Conservation (phyloP, 2,888 invertebrate species). For the Zygaena filipendulae region DNA sequence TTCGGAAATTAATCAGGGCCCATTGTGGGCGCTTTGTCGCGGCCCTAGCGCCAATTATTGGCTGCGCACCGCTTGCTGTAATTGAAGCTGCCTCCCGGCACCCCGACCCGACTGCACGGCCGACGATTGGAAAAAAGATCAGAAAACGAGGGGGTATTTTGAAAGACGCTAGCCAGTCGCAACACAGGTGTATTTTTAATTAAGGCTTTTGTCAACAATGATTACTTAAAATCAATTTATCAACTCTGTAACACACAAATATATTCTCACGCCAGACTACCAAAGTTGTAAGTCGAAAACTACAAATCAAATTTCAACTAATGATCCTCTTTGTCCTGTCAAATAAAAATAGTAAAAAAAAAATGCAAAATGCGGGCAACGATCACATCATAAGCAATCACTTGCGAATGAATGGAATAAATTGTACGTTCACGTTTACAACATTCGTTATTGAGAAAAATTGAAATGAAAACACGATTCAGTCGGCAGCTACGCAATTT, state of each 20-base stretch:
- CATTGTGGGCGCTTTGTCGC: slow-evolving; percentile 18
- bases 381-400: slow-evolving; percentile 58
- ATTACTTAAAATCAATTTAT: no score
- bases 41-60: slow-evolving; percentile 15
- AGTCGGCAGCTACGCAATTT: slow-evolving; percentile 44
- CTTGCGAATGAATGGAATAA: slow-evolving; percentile 48
- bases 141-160: no score
- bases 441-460: slow-evolving; percentile 46
- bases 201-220: no score
- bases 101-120: slow-evolving; percentile 21
- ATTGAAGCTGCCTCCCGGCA: slow-evolving; percentile 50
- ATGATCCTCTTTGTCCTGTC: no score
- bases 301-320: no score
- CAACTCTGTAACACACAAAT: no score
- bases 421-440: slow-evolving; percentile 51
- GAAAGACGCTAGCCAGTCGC: no score
- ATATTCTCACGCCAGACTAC: no score
- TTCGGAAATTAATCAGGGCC: slow-evolving; percentile 63
- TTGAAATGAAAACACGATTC: slow-evolving; percentile 39
- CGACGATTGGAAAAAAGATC: slow-evolving; percentile 28
- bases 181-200: no score
- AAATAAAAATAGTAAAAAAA: no score
- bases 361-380: slow-evolving; percentile 40
- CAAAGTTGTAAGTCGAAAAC: no score
- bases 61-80: slow-evolving; percentile 13